Evolutionary conservation across 2,113 vertebrate species (phyloP), one percentile per base, ranked within the genome.

Genomic region (Oenanthe melanoleuca): DNA sequence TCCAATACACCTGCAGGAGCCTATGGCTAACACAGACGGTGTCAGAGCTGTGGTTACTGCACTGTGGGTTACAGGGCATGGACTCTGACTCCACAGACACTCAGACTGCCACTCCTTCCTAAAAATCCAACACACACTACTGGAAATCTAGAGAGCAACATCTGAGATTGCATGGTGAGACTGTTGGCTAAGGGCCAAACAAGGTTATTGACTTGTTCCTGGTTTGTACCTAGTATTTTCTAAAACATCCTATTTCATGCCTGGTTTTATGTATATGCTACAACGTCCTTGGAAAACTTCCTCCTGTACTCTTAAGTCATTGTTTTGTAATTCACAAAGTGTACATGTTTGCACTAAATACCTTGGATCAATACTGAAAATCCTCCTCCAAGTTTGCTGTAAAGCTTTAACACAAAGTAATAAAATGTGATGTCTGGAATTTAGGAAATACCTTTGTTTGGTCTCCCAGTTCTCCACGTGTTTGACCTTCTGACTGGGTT

Each of bases 381-480:
- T 59, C 47, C 24, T 56, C 31, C 55, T 81, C 17, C 1, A 3
- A 73, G n/a, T n/a, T 66, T 70, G n/a, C 22, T 25, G 33, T 37
- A 61, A 80, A 78, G 49, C 53, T 86, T 59, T 44, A 73, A 33
- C 7, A 83, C 49, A 53, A 64, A 94, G 13, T 2, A 80, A 47
- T 8, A n/a, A 70, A 77, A 13, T 12, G 31, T 6, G 23, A 77
- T 14, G 34, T 55, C 59, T 65, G 61, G 52, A 80, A 96, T 59
- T 71, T 33, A 70, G 45, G 50, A 80, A 94, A 95, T 98, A 99
- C 99, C 98, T 98, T 99, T 47, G 97, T 98, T 98, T 99, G 98
- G 98, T 99, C 98, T 98, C 96, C 98, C 92, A 97, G 93, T 66
- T 98, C 98, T 97, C 97, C 98, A 86, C 97, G 98, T 2, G 96